Conservation (phyloP, 2,797 vertebrate species). For the Tokudaia muenninki region DNA sequence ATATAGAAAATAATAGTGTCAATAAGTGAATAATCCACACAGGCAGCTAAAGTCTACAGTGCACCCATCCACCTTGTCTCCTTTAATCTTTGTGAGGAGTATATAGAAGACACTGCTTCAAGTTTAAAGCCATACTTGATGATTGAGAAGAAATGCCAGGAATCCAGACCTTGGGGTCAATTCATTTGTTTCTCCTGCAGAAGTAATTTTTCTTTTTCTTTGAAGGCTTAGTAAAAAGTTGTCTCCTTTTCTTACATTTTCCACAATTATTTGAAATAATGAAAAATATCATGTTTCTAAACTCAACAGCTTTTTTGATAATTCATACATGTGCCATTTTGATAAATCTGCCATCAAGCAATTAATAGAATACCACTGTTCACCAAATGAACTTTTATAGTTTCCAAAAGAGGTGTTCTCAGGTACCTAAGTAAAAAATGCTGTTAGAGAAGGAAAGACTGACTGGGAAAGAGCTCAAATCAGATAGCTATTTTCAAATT, state of each 20-base stretch:
- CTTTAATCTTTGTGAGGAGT: neutral
- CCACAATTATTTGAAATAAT: neutral
- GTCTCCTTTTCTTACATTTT: neutral
- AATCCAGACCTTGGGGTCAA: neutral
- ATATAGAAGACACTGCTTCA: neutral
- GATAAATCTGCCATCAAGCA: neutral
- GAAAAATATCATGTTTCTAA: neutral
- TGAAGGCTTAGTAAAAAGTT: neutral
- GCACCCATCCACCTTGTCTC: neutral
- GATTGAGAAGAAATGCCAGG: neutral
- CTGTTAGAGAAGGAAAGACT: neutral
- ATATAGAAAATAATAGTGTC: neutral
- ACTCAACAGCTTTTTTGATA: neutral
- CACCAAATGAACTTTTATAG: neutral
- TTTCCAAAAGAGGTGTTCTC: neutral
- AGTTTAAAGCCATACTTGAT: neutral
- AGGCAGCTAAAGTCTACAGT: neutral
- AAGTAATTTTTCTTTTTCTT: conserved; percentile 6
- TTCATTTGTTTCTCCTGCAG: neutral
- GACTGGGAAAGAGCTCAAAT: neutral
- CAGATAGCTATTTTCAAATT: neutral
- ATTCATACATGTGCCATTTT: neutral
- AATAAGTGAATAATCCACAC: neutral
- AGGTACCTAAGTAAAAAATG: neutral
- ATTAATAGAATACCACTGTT: neutral